phyloP scores from a whole-genome alignment of 2,888 invertebrate genomes.

The Dolichomitus sp. region DNA sequence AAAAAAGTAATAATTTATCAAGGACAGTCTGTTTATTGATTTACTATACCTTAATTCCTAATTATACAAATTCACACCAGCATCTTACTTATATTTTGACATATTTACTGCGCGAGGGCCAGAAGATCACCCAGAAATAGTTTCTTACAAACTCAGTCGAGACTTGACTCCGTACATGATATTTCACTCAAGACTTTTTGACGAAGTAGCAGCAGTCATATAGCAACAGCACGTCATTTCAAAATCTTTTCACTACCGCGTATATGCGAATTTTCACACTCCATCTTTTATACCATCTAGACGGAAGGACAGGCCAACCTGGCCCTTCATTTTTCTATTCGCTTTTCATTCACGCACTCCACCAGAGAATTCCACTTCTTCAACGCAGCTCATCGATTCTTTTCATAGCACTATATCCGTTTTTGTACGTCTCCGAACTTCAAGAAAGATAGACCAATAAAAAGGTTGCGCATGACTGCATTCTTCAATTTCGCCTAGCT shows the following conservation, averaged over 20 bases:
- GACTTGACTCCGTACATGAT: constrained; percentile 1
- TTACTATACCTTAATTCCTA: no score
- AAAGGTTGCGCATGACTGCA: constrained; percentile 17
- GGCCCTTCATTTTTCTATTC: constrained; percentile 27
- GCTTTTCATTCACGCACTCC: constrained; percentile 36
- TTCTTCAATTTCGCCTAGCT: background rate
- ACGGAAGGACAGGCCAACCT: background rate
- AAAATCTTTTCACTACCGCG: background rate
- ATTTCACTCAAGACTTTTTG: constrained; percentile 7
- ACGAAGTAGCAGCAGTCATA: constrained; percentile 1
- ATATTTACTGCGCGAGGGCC: no score
- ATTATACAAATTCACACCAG: no score
- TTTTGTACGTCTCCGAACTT: background rate
- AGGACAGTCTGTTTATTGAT: no score
- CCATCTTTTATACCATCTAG: constrained; percentile 26
- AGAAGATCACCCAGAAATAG: background rate
- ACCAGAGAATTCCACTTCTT: constrained; percentile 5
- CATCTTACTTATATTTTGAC: no score
- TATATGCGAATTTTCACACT: constrained; percentile 6
- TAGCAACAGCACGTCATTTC: background rate
- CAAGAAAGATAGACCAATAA: background rate
- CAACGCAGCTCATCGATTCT: constrained; percentile 5
- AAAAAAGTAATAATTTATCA: no score
- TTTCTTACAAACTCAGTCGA: background rate
- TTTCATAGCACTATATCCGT: constrained; percentile 2